These are phyloP conservation scores for Campaea margaritaria DNA, from an alignment of 2,888 invertebrate genomes.

Conservation along the genomic window DNA sequence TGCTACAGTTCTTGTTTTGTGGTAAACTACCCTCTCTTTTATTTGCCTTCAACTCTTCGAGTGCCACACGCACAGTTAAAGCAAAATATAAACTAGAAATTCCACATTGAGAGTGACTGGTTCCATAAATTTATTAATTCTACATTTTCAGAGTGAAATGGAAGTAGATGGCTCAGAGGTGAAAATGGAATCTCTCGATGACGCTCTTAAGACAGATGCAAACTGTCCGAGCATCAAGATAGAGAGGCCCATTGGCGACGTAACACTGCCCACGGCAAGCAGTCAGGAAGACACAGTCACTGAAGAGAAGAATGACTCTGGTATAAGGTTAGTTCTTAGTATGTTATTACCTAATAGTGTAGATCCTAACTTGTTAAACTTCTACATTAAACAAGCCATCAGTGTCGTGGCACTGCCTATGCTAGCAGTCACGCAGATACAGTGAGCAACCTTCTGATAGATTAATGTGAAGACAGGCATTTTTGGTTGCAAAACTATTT, in stretches of 20 bases:
- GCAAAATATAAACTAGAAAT: too few relatives aligned
- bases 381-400: too few relatives aligned
- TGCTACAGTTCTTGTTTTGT: too few relatives aligned
- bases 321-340: slow-evolving; percentile 66
- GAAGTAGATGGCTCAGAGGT: slow-evolving; percentile 69
- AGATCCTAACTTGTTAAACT: background rate
- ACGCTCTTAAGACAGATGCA: slow-evolving; percentile 60
- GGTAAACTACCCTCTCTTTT: too few relatives aligned
- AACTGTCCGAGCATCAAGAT: slow-evolving; percentile 77
- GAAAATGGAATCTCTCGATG: slow-evolving; percentile 67
- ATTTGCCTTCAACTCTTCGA: too few relatives aligned
- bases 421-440: too few relatives aligned
- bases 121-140: background rate
- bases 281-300: slow-evolving; percentile 73
- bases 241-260: slow-evolving; percentile 65
- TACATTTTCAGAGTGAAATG: slow-evolving; percentile 64
- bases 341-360: background rate
- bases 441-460: too few relatives aligned
- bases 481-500: too few relatives aligned
- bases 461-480: too few relatives aligned
- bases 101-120: too few relatives aligned
- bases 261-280: slow-evolving; percentile 61
- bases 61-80: too few relatives aligned
- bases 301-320: slow-evolving; percentile 81
- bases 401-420: too few relatives aligned